Evolutionary conservation across 2,113 vertebrate species (phyloP).

Genomic region (Ctenodactylus gundi): DNA sequence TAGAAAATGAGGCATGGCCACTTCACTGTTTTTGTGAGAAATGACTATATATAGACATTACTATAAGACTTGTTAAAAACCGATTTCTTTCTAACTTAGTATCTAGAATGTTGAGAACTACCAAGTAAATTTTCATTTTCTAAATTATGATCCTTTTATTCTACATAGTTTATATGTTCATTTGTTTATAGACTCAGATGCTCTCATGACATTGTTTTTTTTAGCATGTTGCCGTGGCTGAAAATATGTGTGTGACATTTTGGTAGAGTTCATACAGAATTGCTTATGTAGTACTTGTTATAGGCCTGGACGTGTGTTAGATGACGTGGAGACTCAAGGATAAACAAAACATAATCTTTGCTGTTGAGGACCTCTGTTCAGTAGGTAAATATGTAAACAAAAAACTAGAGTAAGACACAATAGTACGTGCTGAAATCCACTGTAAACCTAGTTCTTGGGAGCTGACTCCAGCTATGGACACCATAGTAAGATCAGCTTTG

Average conservation of each 20-base stretch:
- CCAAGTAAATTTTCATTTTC: neutral
- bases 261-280: neutral
- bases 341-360: neutral
- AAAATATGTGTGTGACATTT: constrained; percentile 4
- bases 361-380: neutral
- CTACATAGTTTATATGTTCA: neutral
- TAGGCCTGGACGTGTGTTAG: neutral
- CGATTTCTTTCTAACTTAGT: neutral
- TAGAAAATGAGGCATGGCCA: constrained; percentile 39
- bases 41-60: neutral
- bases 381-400: neutral
- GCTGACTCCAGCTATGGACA: neutral
- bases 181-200: neutral
- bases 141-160: neutral
- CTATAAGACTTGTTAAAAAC: constrained; percentile 18
- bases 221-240: neutral
- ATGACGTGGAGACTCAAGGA: neutral
- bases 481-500: neutral
- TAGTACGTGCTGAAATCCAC: neutral
- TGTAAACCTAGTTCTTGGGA: neutral
- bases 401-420: neutral
- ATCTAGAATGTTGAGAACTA: constrained; percentile 30
- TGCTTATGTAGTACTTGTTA: neutral
- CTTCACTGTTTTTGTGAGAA: neutral
- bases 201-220: neutral